Base-by-base conservation (phyloP, 2,888 invertebrate species). In the Euzetes globulus region DNA sequence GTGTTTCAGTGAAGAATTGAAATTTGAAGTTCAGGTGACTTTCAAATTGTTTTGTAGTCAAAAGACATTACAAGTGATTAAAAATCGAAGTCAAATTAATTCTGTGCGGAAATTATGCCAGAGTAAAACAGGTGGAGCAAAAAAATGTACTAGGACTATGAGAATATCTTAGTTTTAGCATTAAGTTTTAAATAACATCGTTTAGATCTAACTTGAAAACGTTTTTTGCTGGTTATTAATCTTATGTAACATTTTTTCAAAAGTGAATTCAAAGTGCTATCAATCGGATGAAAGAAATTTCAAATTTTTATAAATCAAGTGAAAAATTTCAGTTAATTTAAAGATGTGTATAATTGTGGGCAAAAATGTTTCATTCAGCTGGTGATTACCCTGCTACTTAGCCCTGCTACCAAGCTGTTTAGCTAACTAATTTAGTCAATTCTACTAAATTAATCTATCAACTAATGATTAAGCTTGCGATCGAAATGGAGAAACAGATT, bases 261-360 rank as follows among this genome's bases (percentile, higher is more conserved):
- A 50, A 50, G 50, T 50, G 50, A 50, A 5, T 50, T 50, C n/a
- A 50, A 50, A 50, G 19, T 19, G 19, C 4, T 50, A 50, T 50
- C 50, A 50, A 19, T 50, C 41, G 13, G 41, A 41, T 9, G 41
- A 41, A 41, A 13, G 41, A 41, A 41, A 9, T 4, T 41, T 41
- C 11, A 4, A 41, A 41, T 41, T 11, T 7, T 41, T 33, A 41
- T 41, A 41, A 41, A 50, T 50, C 50, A 50, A n/a, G 19, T 50
- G n/a, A 50, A n/a, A 11, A 6, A 50, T 50, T 50, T 50, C 50
- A 2, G 9, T 19, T 50, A 50, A 1, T 11, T 50, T n/a, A n/a
- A 50, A 50, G n/a, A 9, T 58, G 58, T 15, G 58, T 58, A 58
- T 58, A 58, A 58, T 58, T 58, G 58, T 58, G 58, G 29, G 15